phyloP scores from a whole-genome alignment of 2,113 vertebrate genomes.

The Bubo blakistoni region DNA sequence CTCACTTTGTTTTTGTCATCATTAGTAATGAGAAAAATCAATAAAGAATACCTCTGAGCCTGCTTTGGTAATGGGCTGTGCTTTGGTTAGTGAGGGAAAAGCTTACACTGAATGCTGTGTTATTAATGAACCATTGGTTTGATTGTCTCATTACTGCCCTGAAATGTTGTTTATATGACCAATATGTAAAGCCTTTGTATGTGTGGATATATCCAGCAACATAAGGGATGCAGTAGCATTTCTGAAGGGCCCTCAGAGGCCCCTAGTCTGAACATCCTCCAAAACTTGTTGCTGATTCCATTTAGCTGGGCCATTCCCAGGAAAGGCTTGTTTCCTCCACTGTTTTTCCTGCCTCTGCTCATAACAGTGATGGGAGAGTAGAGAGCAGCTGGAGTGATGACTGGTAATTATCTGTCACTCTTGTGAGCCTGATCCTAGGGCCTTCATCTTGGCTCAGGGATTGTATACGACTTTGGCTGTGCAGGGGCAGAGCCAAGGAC shows the following conservation, averaged over 20 bases:
- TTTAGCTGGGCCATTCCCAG: not conserved
- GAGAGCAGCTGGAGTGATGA: not conserved
- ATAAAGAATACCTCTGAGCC: not conserved
- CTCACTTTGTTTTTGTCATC: not conserved
- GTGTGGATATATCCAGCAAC: not conserved
- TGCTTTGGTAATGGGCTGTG: not conserved
- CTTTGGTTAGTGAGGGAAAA: not conserved
- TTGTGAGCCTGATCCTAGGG: not conserved
- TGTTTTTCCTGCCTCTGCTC: not conserved
- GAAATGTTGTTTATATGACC: not conserved
- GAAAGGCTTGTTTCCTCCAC: not conserved
- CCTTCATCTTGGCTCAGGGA: not conserved
- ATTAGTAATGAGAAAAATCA: not conserved
- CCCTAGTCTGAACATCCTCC: not conserved
- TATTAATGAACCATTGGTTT: not conserved
- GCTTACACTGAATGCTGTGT: not conserved
- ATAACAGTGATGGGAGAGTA: not conserved
- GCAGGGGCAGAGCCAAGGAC: not conserved
- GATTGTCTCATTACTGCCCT: not conserved
- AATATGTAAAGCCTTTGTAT: not conserved
- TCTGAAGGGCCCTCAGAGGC: not conserved
- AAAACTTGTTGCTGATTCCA: not conserved
- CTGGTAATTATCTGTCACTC: not conserved
- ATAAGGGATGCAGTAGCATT: not conserved
- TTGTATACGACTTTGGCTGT: not conserved